Base-by-base conservation (phyloP, 2,888 invertebrate species). In the Acronicta aceris region DNA sequence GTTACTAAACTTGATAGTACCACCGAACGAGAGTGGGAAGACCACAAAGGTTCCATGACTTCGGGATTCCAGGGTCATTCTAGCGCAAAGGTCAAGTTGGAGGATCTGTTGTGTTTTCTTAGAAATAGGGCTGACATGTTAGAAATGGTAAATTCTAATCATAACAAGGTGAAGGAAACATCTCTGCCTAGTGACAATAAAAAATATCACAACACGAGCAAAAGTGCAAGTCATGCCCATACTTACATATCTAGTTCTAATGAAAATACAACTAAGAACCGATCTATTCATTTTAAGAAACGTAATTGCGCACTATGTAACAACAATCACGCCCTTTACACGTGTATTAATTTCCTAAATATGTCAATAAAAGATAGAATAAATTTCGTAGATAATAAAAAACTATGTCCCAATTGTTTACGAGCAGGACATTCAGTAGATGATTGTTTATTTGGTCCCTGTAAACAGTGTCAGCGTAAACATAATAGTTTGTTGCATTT, bases 401-500 rank as follows among this genome's bases (percentile, higher is more conserved):
- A 33, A 7, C 5, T 47, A 8, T 59, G 59, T 42, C 12, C 3
- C 9, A 59, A 59, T 41, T 58, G 38, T 43, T 45, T 58, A 12
- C 51, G 58, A 25, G 12, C n/a, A 3, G 58, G 50, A n/a, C 58
- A 58, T 30, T 5, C 16, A 10, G 13, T 36, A 36, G 7, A 51
- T 1, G 27, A 45, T 3, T 52, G 52, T 25, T n/a, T n/a, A 12
- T 41, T 59, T 4, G 36, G 45, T 15, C 41, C 38, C 2, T 58
- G 58, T 21, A 51, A 17, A n/a, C 38, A 30, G 15, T 51, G 58
- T 10, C 16, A 38, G 5, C 10, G 12, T 5, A 59, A 59, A 38
- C 58, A 59, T 9, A 59, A 51, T 1, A 52, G 38, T 40, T 33
- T 59, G 13, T 4, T 58, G 6, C 52, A 59, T 21, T 21, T 21